Percentiles rank a stretch among this genome's conserved stretches.
phyloP scores from a whole-genome alignment of 2,113 vertebrate species.

The Mastomys natalensis region DNA sequence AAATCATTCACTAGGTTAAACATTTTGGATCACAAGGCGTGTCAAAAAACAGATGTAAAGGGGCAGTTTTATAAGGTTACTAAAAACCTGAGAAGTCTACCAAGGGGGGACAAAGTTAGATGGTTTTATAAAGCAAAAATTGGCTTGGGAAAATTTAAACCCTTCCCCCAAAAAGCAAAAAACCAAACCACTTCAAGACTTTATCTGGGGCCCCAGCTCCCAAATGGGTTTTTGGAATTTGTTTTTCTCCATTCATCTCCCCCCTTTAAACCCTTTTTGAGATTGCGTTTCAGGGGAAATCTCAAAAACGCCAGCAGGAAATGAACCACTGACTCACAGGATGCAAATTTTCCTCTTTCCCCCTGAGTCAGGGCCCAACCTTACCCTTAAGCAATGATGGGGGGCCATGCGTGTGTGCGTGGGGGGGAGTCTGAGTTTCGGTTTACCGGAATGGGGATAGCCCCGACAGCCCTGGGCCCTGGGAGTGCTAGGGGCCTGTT shows the following conservation, averaged over 20 bases:
- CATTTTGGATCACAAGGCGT: too few relatives aligned
- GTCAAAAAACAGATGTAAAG: too few relatives aligned
- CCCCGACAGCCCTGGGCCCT: not conserved
- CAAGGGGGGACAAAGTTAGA: too few relatives aligned
- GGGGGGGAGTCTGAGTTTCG: slow-evolving; percentile 47
- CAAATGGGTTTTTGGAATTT: not conserved
- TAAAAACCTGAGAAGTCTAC: too few relatives aligned
- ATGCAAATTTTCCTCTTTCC: slow-evolving; percentile 73
- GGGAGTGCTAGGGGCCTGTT: not conserved
- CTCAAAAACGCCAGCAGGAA: slow-evolving; percentile 72
- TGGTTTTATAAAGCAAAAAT: too few relatives aligned
- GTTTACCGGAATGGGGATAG: slow-evolving; percentile 32
- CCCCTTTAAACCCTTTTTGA: slow-evolving; percentile 37
- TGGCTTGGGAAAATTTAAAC: too few relatives aligned
- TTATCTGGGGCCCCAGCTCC: slow-evolving; percentile 21
- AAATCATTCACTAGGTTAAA: too few relatives aligned
- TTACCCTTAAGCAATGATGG: slow-evolving; percentile 59
- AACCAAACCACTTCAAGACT: not conserved
- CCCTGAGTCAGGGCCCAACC: slow-evolving; percentile 75
- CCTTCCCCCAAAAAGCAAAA: not conserved
- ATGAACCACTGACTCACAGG: slow-evolving; percentile 76
- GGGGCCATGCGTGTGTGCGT: not conserved
- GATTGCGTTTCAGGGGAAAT: slow-evolving; percentile 70
- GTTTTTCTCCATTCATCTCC: not conserved
- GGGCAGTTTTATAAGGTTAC: too few relatives aligned